phyloP scores from a whole-genome alignment of 2,888 invertebrate species.

The Tipula vernalis region DNA sequence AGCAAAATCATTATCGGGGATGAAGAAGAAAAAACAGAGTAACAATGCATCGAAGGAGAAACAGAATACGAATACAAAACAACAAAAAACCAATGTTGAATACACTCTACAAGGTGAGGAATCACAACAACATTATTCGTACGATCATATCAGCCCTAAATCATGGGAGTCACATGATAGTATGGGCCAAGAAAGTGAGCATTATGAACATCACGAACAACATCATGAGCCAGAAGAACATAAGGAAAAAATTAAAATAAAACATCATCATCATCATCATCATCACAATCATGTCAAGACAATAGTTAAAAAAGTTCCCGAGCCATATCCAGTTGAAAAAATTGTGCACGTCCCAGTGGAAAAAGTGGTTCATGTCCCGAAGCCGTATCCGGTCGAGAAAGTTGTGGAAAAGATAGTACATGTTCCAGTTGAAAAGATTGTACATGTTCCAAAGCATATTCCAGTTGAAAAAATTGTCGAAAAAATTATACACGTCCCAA shows the following conservation, averaged over 20 bases:
- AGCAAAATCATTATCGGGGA: not conserved
- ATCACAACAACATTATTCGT: not conserved
- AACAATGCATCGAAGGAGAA: not conserved
- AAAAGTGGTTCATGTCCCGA: constrained; percentile 45
- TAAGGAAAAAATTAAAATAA: constrained; percentile 28
- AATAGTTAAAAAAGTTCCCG: constrained; percentile 41
- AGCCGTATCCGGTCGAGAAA: constrained; percentile 40
- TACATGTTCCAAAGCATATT: constrained; percentile 35
- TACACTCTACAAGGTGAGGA: constrained; percentile 30
- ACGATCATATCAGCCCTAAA: not conserved
- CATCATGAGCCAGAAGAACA: constrained; percentile 18
- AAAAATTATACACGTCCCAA: constrained; percentile 32
- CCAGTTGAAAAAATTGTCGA: constrained; percentile 32
- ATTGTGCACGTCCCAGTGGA: constrained; percentile 35
- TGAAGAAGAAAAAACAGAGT: not conserved
- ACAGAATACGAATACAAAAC: not conserved
- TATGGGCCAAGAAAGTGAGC: not conserved
- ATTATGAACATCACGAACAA: constrained; percentile 14
- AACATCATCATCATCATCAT: constrained; percentile 53
- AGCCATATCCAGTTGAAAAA: constrained; percentile 41
- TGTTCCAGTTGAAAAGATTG: constrained; percentile 20
- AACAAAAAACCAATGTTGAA: constrained; percentile 18
- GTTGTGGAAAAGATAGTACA: constrained; percentile 34
- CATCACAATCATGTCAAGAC: constrained; percentile 51
- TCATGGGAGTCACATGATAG: not conserved